A percentile compares a stretch with the other conserved stretches of the same genome.
Evolutionary conservation across 92 coral and sea anemone species (phyloP).

Genomic region (Actinernus sp.): DNA sequence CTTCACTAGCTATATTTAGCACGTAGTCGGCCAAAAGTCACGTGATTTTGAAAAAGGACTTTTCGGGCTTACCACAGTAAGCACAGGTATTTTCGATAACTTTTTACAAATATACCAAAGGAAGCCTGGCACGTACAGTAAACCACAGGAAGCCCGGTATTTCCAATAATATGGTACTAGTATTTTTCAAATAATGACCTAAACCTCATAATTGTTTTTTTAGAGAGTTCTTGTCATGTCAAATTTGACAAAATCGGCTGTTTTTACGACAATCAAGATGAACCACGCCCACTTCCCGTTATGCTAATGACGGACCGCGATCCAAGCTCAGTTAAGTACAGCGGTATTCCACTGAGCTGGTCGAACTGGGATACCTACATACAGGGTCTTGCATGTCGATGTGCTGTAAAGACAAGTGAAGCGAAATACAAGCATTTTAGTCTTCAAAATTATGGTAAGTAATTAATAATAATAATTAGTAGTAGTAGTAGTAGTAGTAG

Average conservation of each 20-base stretch:
- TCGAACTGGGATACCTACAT: slow-evolving; percentile 60
- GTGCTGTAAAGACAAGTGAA: slow-evolving; percentile 67
- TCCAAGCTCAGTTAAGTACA: slow-evolving; percentile 25
- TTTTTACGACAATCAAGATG: slow-evolving; percentile 45
- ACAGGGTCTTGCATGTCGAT: slow-evolving; percentile 69
- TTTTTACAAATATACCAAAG: too few species aligned
- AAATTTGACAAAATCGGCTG: slow-evolving; percentile 71
- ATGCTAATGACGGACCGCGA: slow-evolving; percentile 69
- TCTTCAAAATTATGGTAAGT: slow-evolving; percentile 78
- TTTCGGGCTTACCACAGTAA: too few species aligned
- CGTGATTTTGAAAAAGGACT: too few species aligned
- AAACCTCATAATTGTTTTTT: too few species aligned
- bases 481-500: too few species aligned
- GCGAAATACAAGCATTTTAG: slow-evolving; percentile 50
- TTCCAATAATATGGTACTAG: too few species aligned
- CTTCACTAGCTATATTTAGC: too few species aligned
- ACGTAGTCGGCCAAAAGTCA: too few species aligned
- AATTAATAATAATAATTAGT: not conserved
- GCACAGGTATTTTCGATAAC: too few species aligned
- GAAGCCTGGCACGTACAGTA: too few species aligned
- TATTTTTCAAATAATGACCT: too few species aligned
- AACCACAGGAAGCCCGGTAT: too few species aligned
- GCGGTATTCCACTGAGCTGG: slow-evolving; percentile 57
- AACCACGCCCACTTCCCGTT: slow-evolving; percentile 59
- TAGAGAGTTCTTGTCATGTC: slow-evolving; percentile 21